Base-by-base conservation (phyloP, 2,888 invertebrate genomes). In the Pachymerium ferrugineum region DNA sequence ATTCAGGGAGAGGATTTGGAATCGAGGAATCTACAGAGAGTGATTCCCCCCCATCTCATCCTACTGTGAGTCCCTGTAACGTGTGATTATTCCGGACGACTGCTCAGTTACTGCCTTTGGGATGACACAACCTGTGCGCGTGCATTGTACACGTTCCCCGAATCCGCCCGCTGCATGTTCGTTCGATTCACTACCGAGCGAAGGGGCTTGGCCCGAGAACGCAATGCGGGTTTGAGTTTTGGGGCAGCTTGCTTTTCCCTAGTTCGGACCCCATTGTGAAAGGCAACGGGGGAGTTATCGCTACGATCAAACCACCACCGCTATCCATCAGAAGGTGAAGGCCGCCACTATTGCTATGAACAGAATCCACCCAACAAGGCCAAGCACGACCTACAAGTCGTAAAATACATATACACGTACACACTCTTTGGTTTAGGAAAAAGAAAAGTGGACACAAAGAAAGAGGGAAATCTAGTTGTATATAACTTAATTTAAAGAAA, bases 401-500 rank as follows among this genome's bases (percentile, higher is more conserved):
- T 62, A 62, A 62, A 62, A 62, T 62, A 62, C 28, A 62, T 10
- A 62, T 28, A 22, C 28, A 62, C 62, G 28, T 28, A 14, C 16
- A 54, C 38, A 38, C 38, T 3, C n/a, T 14, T 16, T 8, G 12
- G n/a, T 62, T 62, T 28, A 12, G 28, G 25, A 12, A 47, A n/a
- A 1, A 28, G 25, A 28, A 62, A 62, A 62, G 28, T 25, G 62
- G 62, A 25, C 12, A 28, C 28, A 28, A 62, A 62, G 25, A 62
- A 62, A 62, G 12, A 8, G 28, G 22, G 28, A 62, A 28, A 28
- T 62, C 62, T 28, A 62, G 62, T 62, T 62, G 25, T 54, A 62
- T 62, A 62, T 62, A 62, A 28, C 62, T 62, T 62, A 62, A 62
- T 62, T 62, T 62, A 62, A 62, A 62, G 62, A 62, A 62, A 62